A percentile compares a stretch with the other conserved stretches of the same genome.
Conservation (phyloP, 2,888 invertebrate species). For the Drosophila eohydei region DNA sequence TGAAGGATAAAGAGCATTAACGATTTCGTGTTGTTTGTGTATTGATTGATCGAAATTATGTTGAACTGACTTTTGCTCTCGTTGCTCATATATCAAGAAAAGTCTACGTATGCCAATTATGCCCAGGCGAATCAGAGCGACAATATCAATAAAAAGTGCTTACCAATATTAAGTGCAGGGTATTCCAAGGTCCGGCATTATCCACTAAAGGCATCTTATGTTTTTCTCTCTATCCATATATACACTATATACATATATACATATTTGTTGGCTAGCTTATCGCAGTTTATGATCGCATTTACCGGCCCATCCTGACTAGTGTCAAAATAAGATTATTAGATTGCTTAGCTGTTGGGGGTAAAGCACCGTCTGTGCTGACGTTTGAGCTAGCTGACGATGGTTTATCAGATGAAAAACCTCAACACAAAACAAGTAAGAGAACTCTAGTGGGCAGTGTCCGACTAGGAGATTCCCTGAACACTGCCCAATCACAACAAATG, state of each 20-base stretch:
- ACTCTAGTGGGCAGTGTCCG: background rate
- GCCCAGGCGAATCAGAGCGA: background rate
- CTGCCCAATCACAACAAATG: no score
- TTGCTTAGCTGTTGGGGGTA: slow-evolving; percentile 24
- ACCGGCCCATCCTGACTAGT: slow-evolving; percentile 8
- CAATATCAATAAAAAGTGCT: background rate
- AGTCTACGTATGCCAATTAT: background rate
- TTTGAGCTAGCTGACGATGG: slow-evolving; percentile 1
- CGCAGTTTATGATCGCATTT: slow-evolving; percentile 13
- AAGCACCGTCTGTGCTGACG: slow-evolving; percentile 17
- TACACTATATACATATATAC: background rate
- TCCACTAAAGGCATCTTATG: background rate
- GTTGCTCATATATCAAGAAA: background rate
- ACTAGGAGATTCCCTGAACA: background rate
- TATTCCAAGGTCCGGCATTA: background rate
- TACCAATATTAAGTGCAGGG: background rate
- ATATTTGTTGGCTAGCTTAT: slow-evolving; percentile 1
- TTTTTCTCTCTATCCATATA: background rate
- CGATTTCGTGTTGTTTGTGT: background rate
- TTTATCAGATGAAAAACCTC: slow-evolving; percentile 14
- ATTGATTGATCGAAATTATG: background rate
- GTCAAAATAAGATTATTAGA: slow-evolving; percentile 22
- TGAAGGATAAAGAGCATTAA: background rate
- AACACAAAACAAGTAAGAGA: background rate
- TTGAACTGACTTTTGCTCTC: background rate